Evolutionary conservation across 1,140 invertebrate genomes (phyloP).

Genomic region (Dreissena rostriformis): DNA sequence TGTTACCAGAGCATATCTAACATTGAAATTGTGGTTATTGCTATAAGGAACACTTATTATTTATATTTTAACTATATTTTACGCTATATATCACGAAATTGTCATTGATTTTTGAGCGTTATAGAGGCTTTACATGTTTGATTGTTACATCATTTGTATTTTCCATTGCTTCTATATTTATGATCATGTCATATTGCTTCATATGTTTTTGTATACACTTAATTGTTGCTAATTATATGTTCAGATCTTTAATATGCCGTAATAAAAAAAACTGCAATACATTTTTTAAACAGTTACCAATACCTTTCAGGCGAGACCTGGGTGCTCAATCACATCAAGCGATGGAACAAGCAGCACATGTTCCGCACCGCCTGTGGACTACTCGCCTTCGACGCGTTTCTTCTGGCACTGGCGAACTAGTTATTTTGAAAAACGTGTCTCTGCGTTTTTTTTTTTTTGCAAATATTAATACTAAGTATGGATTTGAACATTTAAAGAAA

Average conservation of each 20-base stretch:
- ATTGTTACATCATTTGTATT: too few relatives aligned
- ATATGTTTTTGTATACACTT: neutral
- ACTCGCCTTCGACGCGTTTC: slow-evolving; percentile 24
- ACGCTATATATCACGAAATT: too few relatives aligned
- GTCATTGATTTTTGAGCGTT: too few relatives aligned
- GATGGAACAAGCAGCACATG: slow-evolving; percentile 47
- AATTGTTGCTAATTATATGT: neutral
- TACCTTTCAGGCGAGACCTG: slow-evolving; percentile 40
- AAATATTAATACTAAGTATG: too few relatives aligned
- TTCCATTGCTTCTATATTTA: neutral
- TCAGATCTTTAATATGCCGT: neutral
- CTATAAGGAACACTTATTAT: too few relatives aligned
- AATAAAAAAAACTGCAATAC: neutral
- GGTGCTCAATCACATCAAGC: slow-evolving; percentile 24
- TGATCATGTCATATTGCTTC: neutral
- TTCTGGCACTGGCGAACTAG: slow-evolving; percentile 20
- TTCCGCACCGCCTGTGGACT: slow-evolving; percentile 14
- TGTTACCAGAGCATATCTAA: too few relatives aligned
- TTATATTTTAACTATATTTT: too few relatives aligned
- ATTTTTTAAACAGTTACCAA: neutral
- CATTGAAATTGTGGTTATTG: too few relatives aligned
- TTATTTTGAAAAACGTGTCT: too few relatives aligned
- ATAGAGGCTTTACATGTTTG: too few relatives aligned
- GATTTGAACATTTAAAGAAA: too few relatives aligned
- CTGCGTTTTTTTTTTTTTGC: too few relatives aligned